Evolutionary conservation across 1,140 invertebrate species (phyloP).

Genomic region (Parasteatoda tepidariorum): DNA sequence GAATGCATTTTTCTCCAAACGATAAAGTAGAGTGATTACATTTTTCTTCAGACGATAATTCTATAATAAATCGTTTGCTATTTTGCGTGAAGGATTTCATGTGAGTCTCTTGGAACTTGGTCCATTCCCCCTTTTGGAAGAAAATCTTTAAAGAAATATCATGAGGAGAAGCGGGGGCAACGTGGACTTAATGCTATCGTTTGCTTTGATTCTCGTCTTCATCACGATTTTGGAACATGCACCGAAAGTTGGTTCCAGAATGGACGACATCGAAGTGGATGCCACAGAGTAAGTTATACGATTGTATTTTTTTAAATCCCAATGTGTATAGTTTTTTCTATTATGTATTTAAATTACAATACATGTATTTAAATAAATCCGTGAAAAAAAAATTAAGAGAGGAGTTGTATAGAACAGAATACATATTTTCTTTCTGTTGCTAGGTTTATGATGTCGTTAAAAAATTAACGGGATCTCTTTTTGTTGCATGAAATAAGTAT

Average conservation of each 20-base stretch:
- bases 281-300: slow-evolving; percentile 39
- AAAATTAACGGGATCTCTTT: no score
- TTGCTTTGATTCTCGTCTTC: not conserved
- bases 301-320: not conserved
- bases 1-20: not conserved
- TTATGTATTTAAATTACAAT: no score
- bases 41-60: not conserved
- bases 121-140: not conserved
- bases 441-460: no score
- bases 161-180: slow-evolving; percentile 11
- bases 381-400: no score
- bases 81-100: not conserved
- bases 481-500: no score
- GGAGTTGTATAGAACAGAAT: no score
- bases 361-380: no score
- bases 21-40: not conserved
- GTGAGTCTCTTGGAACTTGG: not conserved
- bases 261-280: slow-evolving; percentile 49
- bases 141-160: not conserved
- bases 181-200: slow-evolving; percentile 25
- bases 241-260: slow-evolving; percentile 9
- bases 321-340: no score
- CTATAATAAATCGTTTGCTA: not conserved
- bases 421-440: no score
- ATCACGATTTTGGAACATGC: slow-evolving; percentile 13